These are phyloP conservation scores for Anomalospiza imberbis DNA, from an alignment of 2,797 vertebrate species.

Conservation along the genomic window DNA sequence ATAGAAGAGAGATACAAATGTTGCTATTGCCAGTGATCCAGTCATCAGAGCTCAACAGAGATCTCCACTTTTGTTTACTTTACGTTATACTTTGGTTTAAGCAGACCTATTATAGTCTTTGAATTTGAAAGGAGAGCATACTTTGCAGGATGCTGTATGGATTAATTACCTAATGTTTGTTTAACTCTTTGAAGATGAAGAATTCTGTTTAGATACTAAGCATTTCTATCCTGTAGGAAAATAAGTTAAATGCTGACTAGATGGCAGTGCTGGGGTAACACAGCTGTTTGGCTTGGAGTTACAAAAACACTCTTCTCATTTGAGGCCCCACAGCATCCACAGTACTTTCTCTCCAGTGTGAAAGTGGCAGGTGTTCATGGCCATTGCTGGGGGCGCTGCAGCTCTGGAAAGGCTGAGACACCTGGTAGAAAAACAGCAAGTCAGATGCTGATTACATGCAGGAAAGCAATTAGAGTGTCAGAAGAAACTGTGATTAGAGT, in stretches of 20 bases:
- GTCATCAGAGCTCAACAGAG: background rate
- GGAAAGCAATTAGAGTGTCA: background rate
- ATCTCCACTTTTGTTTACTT: background rate
- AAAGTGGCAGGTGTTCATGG: conserved; percentile 78
- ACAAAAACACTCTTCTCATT: background rate
- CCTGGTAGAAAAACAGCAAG: background rate
- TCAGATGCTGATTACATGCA: background rate
- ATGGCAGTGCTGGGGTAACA: background rate
- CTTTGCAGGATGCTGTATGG: background rate
- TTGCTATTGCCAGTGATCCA: background rate
- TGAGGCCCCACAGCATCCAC: conserved; percentile 27
- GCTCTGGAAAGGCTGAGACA: conserved; percentile 55
- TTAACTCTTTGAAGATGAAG: background rate
- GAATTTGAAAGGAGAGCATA: background rate
- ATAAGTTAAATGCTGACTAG: background rate
- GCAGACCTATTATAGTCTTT: background rate
- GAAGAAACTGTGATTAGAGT: background rate
- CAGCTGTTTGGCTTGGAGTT: background rate
- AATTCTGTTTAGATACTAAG: background rate
- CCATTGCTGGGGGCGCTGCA: conserved; percentile 77
- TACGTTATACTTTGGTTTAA: background rate
- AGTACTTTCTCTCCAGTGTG: conserved; percentile 73
- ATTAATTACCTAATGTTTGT: background rate
- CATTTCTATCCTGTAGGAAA: background rate
- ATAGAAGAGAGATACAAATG: rapidly evolving